Conservation (phyloP, 2,797 vertebrate genomes). For the Ambastaia sidthimunki region DNA sequence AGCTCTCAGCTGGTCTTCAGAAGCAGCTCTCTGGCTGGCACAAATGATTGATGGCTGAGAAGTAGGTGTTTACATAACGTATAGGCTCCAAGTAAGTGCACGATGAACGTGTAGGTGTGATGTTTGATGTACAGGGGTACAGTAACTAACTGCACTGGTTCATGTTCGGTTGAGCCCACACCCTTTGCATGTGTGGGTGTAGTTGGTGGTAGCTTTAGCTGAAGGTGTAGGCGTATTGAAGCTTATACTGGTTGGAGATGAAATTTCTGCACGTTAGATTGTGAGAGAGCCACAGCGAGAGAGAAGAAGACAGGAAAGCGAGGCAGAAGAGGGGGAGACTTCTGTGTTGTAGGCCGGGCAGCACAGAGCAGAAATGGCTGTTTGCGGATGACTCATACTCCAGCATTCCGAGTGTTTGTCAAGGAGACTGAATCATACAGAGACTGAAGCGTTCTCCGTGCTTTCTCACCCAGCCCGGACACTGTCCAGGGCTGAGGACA, state of each 20-base stretch:
- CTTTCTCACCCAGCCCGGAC: conserved; percentile 30
- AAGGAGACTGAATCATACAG: conserved; percentile 83
- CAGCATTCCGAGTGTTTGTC: conserved; percentile 80
- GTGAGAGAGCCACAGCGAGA: conserved; percentile 13
- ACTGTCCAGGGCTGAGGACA: conserved; percentile 40
- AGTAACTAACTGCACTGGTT: conserved; percentile 49
- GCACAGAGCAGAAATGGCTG: conserved; percentile 76
- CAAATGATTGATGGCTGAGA: conserved; percentile 26
- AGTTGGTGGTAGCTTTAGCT: conserved; percentile 70
- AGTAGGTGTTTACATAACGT: conserved; percentile 39
- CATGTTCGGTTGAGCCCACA: conserved; percentile 64
- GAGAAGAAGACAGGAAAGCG: conserved; percentile 31
- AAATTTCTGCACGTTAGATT: conserved; percentile 43
- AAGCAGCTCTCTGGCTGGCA: not conserved
- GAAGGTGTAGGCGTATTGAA: conserved; percentile 56
- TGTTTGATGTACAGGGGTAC: conserved; percentile 56
- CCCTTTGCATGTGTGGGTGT: conserved; percentile 72
- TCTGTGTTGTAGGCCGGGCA: conserved; percentile 65
- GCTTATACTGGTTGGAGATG: conserved; percentile 36
- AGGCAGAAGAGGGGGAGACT: conserved; percentile 20
- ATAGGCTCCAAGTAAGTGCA: conserved; percentile 41
- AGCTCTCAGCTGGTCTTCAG: not conserved
- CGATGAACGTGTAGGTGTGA: conserved; percentile 52
- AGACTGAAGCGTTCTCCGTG: conserved; percentile 58
- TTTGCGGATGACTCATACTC: conserved; percentile 80